Evolutionary conservation across 2,888 invertebrate species (phyloP).

Genomic region (Parelbella ahira): DNA sequence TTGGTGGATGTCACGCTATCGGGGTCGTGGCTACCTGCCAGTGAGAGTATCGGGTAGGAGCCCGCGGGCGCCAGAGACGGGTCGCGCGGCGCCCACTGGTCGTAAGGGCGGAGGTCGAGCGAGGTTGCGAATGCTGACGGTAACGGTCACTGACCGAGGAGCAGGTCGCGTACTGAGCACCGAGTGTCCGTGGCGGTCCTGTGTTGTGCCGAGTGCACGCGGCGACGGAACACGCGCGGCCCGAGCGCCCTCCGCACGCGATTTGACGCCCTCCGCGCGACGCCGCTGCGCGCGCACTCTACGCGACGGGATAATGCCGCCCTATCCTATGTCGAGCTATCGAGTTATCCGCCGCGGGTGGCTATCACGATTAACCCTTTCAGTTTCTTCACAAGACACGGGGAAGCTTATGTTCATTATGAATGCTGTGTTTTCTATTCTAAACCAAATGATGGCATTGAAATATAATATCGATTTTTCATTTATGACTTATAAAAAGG

Average conservation of each 20-base stretch:
- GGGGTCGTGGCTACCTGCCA: constrained; percentile 55
- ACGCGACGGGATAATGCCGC: constrained; percentile 67
- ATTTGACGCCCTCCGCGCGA: constrained; percentile 75
- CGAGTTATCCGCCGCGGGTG: constrained; percentile 65
- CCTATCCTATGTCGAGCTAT: constrained; percentile 73
- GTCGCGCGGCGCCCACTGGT: constrained; percentile 38
- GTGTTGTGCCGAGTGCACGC: constrained; percentile 50
- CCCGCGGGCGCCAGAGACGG: constrained; percentile 28
- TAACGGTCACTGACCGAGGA: constrained; percentile 71
- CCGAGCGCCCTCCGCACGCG: constrained; percentile 73
- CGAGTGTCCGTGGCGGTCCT: no score
- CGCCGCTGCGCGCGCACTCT: constrained; percentile 74
- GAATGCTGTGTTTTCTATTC: constrained; percentile 13
- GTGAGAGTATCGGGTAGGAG: constrained; percentile 32
- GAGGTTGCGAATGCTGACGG: constrained; percentile 33
- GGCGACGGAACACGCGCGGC: constrained; percentile 58
- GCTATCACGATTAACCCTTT: constrained; percentile 60
- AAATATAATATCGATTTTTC: constrained; percentile 4
- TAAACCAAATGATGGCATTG: constrained; percentile 4
- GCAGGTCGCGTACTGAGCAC: constrained; percentile 47
- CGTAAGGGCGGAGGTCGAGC: constrained; percentile 39
- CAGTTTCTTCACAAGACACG: constrained; percentile 44
- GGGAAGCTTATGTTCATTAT: constrained; percentile 20
- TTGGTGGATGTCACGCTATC: constrained; percentile 67
- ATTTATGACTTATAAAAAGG: no score